Base-by-base conservation (phyloP, 2,113 vertebrate genomes). In the Antennarius striatus region DNA sequence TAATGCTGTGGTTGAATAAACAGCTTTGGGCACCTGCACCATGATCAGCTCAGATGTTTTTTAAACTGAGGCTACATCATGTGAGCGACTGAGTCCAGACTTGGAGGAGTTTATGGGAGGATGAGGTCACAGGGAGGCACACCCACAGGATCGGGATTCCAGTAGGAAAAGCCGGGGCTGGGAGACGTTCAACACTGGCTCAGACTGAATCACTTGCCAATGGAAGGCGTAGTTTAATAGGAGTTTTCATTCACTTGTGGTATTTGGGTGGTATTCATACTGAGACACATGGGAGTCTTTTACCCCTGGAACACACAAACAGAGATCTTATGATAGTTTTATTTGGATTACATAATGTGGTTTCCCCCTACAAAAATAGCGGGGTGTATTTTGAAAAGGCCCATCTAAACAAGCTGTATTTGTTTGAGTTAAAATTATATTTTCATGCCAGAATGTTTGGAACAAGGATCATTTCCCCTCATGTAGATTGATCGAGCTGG, bases 121-220 rank as follows among this genome's bases (percentile, higher is more conserved):
- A 86, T 88, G 86, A 91, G 75, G 85, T 90, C 88, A 90, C 66
- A 52, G 64, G 36, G 63, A 76, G 82, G 71, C 83, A 86, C 86
- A 75, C 86, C 85, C 88, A 78, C 68, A 80, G 64, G 30, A 56
- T 30, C 10, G 14, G 64, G 46, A 59, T 66, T 42, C 2, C 0
- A 53, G 53, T 64, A 69, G 83, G 77, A 86, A 86, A 49, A 39
- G 65, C 61, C 59, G 63, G 13, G 67, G 47, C 56, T 77, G 78
- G 67, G 70, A 79, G 77, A 80, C 60, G 39, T 63, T 68, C 75
- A 72, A n/a, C 75, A 43, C 63, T 15, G 22, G 47, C 56, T 71
- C 29, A 55, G 45, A 64, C 17, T 83, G 68, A 86, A 49, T 86
- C 83, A 79, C 48, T 56, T 48, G 68, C 61, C 9, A 11, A 59